Percentiles rank a stretch among this genome's conserved stretches.
phyloP scores from a whole-genome alignment of 2,888 invertebrate genomes.

The Lepidocyrtinus sp. region DNA sequence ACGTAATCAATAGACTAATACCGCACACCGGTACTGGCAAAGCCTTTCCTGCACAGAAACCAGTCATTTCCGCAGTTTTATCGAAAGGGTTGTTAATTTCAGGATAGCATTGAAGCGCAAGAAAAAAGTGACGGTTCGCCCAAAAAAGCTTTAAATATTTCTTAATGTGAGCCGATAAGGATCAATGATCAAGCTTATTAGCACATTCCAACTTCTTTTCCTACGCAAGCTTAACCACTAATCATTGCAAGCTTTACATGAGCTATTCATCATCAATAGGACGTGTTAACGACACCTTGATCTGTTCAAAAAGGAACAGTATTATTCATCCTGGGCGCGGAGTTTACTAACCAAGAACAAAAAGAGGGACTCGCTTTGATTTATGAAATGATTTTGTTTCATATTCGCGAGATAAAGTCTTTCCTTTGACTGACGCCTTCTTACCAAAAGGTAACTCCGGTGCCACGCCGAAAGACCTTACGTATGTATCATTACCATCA shows the following conservation, averaged over 20 bases:
- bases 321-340: slow-evolving; percentile 1
- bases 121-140: neutral
- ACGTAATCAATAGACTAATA: too few relatives aligned
- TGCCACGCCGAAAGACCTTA: too few relatives aligned
- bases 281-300: slow-evolving; percentile 11
- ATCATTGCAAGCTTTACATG: neutral
- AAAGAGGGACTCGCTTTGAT: neutral
- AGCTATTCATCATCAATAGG: neutral
- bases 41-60: neutral
- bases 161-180: neutral
- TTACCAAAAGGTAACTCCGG: neutral
- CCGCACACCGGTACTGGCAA: neutral
- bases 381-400: neutral
- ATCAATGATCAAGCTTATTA: slow-evolving; percentile 10
- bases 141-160: neutral
- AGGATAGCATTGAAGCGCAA: too few relatives aligned
- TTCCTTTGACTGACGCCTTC: slow-evolving; percentile 1
- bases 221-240: neutral
- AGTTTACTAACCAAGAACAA: neutral
- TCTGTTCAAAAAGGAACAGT: neutral
- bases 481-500: too few relatives aligned
- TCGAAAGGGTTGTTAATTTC: neutral
- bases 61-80: neutral
- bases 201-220: neutral
- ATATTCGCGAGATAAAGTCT: slow-evolving; percentile 3